Conservation (phyloP, 2,888 invertebrate species). For the Parapristionchus giblindavisi region DNA sequence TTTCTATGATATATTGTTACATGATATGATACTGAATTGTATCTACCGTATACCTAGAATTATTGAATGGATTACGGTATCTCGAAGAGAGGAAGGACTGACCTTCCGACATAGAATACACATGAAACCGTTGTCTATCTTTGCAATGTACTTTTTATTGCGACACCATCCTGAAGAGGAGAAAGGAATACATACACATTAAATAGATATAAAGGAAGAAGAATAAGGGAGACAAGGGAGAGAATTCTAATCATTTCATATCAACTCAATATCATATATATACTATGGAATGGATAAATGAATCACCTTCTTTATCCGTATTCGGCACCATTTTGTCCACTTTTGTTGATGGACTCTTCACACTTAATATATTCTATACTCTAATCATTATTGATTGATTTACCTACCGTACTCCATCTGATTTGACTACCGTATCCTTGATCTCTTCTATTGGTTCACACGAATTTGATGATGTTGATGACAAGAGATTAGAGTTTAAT, state of each 20-base stretch:
- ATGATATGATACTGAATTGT: conserved; percentile 69
- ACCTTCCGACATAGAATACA: conserved; percentile 68
- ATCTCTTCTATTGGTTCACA: conserved; percentile 4
- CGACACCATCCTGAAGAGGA: conserved; percentile 65
- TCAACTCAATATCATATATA: too few relatives aligned
- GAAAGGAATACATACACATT: background rate
- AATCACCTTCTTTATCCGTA: conserved; percentile 66
- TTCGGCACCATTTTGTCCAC: conserved; percentile 61
- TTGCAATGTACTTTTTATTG: conserved; percentile 69
- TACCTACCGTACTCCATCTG: conserved; percentile 8
- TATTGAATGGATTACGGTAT: conserved; percentile 26
- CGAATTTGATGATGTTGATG: too few relatives aligned
- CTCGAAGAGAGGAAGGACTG: too few relatives aligned
- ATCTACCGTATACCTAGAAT: conserved; percentile 60
- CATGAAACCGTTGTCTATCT: conserved; percentile 62
- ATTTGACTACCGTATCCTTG: background rate
- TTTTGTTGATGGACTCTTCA: conserved; percentile 12
- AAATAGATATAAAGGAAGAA: background rate
- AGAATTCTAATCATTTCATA: too few relatives aligned
- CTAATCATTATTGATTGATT: background rate
- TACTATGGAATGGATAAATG: too few relatives aligned
- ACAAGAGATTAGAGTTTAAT: conserved; percentile 15
- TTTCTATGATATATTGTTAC: conserved; percentile 70
- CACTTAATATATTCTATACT: background rate
- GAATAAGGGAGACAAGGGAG: background rate